Base-by-base conservation (phyloP, 2,113 vertebrate genomes). In the Scolopax mira region DNA sequence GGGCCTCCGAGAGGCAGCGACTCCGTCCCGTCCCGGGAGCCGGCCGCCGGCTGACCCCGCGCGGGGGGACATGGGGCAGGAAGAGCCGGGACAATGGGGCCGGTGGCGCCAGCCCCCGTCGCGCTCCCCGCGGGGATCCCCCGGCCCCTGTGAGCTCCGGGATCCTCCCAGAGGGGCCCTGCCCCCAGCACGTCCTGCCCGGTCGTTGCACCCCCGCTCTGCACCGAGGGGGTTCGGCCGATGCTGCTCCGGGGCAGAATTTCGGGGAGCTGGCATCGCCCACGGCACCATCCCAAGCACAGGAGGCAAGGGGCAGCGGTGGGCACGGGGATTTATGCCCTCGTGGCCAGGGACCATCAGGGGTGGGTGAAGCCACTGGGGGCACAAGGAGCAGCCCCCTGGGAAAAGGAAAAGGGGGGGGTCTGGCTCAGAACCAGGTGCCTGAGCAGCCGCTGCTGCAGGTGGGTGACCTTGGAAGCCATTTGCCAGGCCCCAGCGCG, bases 1-100 rank as follows among this genome's bases (percentile, higher is more conserved):
- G 78, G 69, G 49, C 73, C 58, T 30, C 25, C 12, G 5, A 3
- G 3, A 17, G 64, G 41, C 49, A 14, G 44, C 39, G 1, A 49
- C 4, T 65, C 42, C 3, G 1, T 3, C 35, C 39, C 1, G 0
- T 4, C 25, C 5, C 12, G 0, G 18, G 17, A 17, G 27, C 8
- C 7, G 6, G 4, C 17, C 10, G 35, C 3, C 1, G 10, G 0
- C 72, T 44, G 10, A 39, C 12, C 9, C 64, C 17, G 64, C 27
- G 52, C 28, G 52, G 51, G 15, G 51, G 51, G 51, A 52, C 51
- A 17, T 15, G 35, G 28, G n/a, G 21, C 71, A 80, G 78, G 73
- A 93, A 90, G 42, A 62, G 15, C 70, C 5, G 1, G 28, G 78
- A 81, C 94, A 93, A 91, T 46, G 70, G 61, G 46, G 18, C n/a